phyloP scores from a whole-genome alignment of 1,140 invertebrate genomes.

The Helicorthomorpha holstii region DNA sequence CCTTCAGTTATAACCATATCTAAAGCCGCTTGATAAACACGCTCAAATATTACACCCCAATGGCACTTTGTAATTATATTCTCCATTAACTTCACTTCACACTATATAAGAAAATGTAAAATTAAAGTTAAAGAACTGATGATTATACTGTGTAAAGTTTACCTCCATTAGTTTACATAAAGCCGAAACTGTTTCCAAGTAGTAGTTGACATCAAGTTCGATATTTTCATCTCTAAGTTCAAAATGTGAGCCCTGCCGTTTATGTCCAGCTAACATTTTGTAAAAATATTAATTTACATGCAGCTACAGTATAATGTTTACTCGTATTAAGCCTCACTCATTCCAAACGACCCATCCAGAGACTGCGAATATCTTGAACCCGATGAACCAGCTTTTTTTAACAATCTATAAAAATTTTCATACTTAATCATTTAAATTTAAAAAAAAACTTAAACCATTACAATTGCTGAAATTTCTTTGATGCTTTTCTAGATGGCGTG shows the following conservation, averaged over 20 bases:
- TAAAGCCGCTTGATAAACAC: conserved; percentile 64
- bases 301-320: conserved; percentile 6
- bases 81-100: conserved; percentile 61
- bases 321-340: conserved; percentile 25
- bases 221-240: conserved; percentile 5
- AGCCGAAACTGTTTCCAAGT: conserved; percentile 64
- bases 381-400: conserved; percentile 73
- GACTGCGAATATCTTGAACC: conserved; percentile 66
- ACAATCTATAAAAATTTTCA: conserved; percentile 35
- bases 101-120: conserved; percentile 16
- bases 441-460: conserved; percentile 22
- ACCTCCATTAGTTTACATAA: conserved; percentile 70
- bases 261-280: conserved; percentile 1
- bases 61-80: conserved; percentile 65
- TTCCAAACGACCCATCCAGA: conserved; percentile 49
- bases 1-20: conserved; percentile 68
- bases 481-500: conserved; percentile 33
- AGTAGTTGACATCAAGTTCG: conserved; percentile 58
- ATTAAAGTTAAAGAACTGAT: conserved; percentile 2
- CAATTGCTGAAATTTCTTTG: conserved; percentile 40
- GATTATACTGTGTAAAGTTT: neutral
- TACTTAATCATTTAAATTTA: neutral
- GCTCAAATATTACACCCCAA: conserved; percentile 65
- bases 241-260: conserved; percentile 3
- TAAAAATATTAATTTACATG: neutral